Evolutionary conservation across 2,113 vertebrate species (phyloP), one percentile per base, ranked within the genome.

Genomic region (Blennius ocellaris): DNA sequence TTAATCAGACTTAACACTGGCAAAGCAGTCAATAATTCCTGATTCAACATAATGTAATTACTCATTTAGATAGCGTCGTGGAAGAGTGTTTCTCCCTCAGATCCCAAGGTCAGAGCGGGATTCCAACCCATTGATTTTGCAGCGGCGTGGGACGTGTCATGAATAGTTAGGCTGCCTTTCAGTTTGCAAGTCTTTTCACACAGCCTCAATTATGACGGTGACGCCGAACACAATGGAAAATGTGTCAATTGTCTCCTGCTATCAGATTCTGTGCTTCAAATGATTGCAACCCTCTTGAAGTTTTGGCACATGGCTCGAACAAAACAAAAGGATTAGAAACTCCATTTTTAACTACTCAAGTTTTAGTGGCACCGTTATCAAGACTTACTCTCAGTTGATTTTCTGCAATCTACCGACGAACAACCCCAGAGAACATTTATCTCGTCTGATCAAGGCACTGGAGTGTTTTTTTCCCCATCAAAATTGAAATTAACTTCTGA

Each of bases 1-100:
- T 90, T 80, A 85, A 92, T 90, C 83, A 80, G 54, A 70, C 80
- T 87, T 76, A 87, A 76, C 57, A 73, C 41, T 39, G 15, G 56
- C 80, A 78, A 78, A 83, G 73, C 72, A 62, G 82, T 71, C 38
- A 3, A 83, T 85, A 68, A 82, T 74, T 81, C 76, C 61, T 50
- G 54, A 80, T 83, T 83, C 58, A 44, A 75, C 74, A 75, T 63
- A 73, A 81, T 80, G 74, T 79, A 81, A 85, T 90, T 85, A 86
- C 55, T 88, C 70, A 84, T 78, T 85, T 58, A 50, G 69, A 76
- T 69, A 61, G 51, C 58, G 59, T n/a, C 52, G 54, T 11, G 52
- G 61, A 68, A 62, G 49, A 83, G 69, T 17, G 9, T 68, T 79
- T 76, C 65, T 70, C 72, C 50, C 56, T 66, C 65, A 69, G 39